Conservation (phyloP, 2,797 vertebrate genomes). For the Chanos chanos region DNA sequence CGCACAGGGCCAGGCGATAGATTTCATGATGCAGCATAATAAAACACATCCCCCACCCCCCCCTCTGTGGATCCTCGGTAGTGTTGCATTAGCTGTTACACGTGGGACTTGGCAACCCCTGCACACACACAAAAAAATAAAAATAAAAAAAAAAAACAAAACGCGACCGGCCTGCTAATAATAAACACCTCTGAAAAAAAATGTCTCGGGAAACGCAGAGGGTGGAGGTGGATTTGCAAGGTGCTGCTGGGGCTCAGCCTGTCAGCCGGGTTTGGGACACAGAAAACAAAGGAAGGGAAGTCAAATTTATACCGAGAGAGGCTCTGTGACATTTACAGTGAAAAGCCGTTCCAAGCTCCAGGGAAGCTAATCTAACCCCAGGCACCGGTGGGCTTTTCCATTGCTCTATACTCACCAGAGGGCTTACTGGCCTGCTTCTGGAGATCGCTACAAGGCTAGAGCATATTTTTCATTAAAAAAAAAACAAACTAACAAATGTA, state of each 20-base stretch:
- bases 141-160: too few species aligned
- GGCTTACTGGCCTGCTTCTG: too few species aligned
- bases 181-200: constrained; percentile 25
- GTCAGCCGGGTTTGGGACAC: not conserved
- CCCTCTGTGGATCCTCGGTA: constrained; percentile 5
- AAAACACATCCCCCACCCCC: constrained; percentile 8
- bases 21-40: constrained; percentile 25
- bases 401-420: not conserved
- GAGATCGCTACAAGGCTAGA: too few species aligned
- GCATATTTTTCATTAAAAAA: too few species aligned
- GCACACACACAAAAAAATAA: too few species aligned
- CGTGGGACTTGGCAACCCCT: constrained; percentile 11
- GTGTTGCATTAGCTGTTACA: not conserved
- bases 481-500: too few species aligned
- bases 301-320: not conserved
- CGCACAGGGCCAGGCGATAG: constrained; percentile 13
- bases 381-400: not conserved
- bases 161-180: constrained; percentile 19
- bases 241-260: not conserved
- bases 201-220: not conserved
- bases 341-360: not conserved
- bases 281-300: not conserved
- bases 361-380: too few species aligned
- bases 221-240: not conserved
- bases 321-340: not conserved